Conservation (phyloP, 92 coral and sea anemone species). For the Parazoanthus atlanticus region DNA sequence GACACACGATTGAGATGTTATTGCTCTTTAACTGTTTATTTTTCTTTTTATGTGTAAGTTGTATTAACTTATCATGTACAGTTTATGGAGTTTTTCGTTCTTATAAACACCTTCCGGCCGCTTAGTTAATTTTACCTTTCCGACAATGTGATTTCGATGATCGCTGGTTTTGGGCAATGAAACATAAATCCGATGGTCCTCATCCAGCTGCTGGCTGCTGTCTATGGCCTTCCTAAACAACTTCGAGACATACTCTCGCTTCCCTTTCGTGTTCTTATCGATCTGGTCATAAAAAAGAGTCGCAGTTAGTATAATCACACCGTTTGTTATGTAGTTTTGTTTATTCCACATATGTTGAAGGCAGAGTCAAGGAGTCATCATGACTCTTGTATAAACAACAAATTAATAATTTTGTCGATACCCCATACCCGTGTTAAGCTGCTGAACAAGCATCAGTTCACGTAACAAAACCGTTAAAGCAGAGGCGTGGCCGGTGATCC, state of each 20-base stretch:
- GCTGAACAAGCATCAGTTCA: neutral
- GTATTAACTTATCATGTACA: conserved; percentile 1
- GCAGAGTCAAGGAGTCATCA: neutral
- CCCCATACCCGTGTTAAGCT: neutral
- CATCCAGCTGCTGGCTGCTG: neutral
- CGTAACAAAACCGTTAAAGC: conserved; percentile 2
- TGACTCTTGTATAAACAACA: neutral
- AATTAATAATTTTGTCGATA: neutral
- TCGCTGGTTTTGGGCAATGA: conserved; percentile 17
- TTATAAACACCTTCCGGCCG: too few species aligned
- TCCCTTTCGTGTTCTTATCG: conserved; percentile 32
- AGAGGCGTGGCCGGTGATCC: conserved; percentile 6
- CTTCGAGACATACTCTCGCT: conserved; percentile 23
- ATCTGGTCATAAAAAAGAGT: conserved; percentile 15
- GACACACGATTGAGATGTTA: neutral
- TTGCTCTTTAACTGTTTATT: neutral
- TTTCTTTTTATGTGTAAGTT: neutral
- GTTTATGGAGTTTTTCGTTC: neutral
- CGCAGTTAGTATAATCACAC: conserved; percentile 2
- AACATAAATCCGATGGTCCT: conserved; percentile 26
- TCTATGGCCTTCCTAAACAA: conserved; percentile 22
- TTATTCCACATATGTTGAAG: neutral
- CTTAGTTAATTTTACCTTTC: conserved; percentile 4
- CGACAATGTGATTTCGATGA: conserved; percentile 12
- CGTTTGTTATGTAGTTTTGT: conserved; percentile 9